A percentile compares a stretch with the other conserved stretches of the same genome.
Conservation (phyloP, 2,113 vertebrate species). For the Phylloscopus whistleri region DNA sequence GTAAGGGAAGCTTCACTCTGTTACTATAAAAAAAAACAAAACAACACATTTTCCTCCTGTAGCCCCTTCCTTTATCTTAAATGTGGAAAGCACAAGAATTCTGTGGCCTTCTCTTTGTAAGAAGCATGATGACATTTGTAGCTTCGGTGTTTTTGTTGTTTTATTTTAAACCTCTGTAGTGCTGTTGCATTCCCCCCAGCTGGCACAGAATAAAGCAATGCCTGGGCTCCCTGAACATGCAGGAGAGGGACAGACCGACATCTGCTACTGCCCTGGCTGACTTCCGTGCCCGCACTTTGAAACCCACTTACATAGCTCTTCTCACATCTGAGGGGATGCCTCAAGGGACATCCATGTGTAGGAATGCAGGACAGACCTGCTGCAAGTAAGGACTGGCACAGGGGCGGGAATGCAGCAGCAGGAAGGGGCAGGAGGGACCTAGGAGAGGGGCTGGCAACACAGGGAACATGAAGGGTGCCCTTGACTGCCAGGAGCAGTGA, state of each 20-base stretch:
- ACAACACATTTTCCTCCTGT: rapidly evolving
- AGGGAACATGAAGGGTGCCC: not conserved
- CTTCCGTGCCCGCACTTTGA: not conserved
- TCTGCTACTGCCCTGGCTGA: not conserved
- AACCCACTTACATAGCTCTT: not conserved
- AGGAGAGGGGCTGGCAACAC: not conserved
- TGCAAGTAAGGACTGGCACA: not conserved
- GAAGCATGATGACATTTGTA: not conserved
- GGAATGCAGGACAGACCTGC: not conserved
- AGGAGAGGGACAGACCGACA: not conserved
- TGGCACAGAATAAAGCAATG: not conserved
- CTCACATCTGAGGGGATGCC: not conserved
- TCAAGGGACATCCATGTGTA: not conserved
- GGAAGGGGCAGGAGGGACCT: not conserved
- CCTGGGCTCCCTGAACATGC: not conserved
- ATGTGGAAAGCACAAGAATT: not conserved
- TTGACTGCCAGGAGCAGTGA: not conserved
- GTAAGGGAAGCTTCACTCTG: not conserved
- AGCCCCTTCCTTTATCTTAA: not conserved
- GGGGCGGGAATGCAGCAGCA: not conserved
- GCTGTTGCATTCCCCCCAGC: not conserved
- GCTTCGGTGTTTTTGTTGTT: not conserved
- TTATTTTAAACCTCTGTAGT: not conserved
- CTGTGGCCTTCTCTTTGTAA: not conserved
- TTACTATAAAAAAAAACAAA: not conserved